Conservation (phyloP, 2,113 vertebrate genomes). For the human (Homo sapiens) region DNA sequence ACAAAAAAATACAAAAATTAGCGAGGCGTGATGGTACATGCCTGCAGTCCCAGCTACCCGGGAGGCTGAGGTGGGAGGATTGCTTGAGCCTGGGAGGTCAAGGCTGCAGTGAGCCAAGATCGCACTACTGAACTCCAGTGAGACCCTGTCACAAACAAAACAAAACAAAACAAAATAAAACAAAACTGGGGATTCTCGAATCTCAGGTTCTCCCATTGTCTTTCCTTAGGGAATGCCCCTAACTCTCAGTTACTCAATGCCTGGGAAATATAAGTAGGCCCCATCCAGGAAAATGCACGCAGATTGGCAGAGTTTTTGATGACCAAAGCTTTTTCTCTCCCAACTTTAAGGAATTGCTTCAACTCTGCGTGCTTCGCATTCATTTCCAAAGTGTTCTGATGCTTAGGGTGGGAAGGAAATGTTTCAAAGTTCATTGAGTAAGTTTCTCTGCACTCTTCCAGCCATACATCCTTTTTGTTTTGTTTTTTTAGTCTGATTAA, state of each 20-base stretch:
- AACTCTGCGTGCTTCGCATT: background rate
- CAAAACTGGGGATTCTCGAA: background rate
- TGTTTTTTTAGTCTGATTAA: background rate
- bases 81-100: background rate
- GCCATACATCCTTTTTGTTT: background rate
- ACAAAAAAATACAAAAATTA: background rate
- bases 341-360: background rate
- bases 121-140: background rate
- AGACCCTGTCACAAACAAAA: background rate
- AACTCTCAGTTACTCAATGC: background rate
- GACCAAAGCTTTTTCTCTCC: background rate
- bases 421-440: background rate
- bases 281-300: background rate
- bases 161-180: background rate
- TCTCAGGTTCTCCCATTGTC: background rate
- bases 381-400: background rate
- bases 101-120: background rate
- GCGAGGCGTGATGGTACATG: background rate
- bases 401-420: background rate
- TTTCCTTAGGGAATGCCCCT: background rate
- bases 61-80: background rate
- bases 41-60: background rate
- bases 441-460: background rate
- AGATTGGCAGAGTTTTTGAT: background rate
- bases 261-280: background rate